Percentiles rank a stretch among this genome's conserved stretches.
phyloP scores from a whole-genome alignment of 2,888 invertebrate genomes.

The Baronia brevicornis region DNA sequence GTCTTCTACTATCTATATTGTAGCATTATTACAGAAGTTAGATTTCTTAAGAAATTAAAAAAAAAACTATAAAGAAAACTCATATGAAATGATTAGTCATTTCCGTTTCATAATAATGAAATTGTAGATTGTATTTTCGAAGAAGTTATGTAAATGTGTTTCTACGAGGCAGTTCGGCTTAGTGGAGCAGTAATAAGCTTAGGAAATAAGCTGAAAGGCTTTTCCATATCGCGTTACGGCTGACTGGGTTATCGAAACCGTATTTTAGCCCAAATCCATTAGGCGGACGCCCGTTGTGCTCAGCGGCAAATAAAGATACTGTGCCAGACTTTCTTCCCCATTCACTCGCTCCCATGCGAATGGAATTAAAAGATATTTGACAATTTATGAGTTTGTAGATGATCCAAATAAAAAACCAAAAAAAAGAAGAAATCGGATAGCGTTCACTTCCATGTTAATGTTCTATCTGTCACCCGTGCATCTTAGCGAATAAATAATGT shows the following conservation, averaged over 20 bases:
- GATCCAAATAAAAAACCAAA: not conserved
- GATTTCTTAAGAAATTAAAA: too few relatives aligned
- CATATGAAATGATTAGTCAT: too few relatives aligned
- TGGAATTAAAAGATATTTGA: constrained; percentile 6
- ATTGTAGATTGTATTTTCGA: too few relatives aligned
- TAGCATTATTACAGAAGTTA: too few relatives aligned
- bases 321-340: constrained; percentile 5
- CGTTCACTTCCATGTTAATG: too few relatives aligned
- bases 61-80: too few relatives aligned
- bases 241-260: constrained; percentile 8
- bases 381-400: not conserved
- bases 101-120: too few relatives aligned
- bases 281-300: constrained; percentile 7
- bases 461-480: too few relatives aligned
- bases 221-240: constrained; percentile 3
- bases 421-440: not conserved
- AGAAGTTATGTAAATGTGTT: constrained; percentile 6
- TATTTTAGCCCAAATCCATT: constrained; percentile 12
- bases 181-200: constrained; percentile 8
- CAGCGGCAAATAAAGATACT: constrained; percentile 7
- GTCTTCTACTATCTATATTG: too few relatives aligned
- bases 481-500: too few relatives aligned
- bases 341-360: too few relatives aligned
- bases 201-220: constrained; percentile 8
- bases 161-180: constrained; percentile 2